A percentile compares a stretch with the other conserved stretches of the same genome.
Conservation (phyloP, 1,140 invertebrate species). For the Chironomus tepperi region DNA sequence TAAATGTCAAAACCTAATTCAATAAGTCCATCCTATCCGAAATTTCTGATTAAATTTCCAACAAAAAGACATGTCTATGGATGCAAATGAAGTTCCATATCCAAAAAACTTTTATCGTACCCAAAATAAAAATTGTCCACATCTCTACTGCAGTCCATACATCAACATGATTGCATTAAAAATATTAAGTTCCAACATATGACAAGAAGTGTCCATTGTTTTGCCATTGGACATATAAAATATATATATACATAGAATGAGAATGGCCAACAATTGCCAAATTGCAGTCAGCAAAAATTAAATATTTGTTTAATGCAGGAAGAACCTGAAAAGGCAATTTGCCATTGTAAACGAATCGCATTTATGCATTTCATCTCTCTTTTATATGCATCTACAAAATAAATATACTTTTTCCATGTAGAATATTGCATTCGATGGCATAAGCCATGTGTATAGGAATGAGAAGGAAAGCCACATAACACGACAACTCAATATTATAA, state of each 20-base stretch:
- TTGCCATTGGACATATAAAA: not conserved
- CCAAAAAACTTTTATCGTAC: too few relatives aligned
- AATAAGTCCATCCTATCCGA: too few relatives aligned
- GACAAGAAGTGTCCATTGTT: not conserved
- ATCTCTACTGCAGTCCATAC: too few relatives aligned
- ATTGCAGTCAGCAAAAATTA: constrained; percentile 12
- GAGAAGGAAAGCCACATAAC: not conserved
- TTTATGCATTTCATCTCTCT: not conserved
- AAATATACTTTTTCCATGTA: not conserved
- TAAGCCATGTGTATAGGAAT: not conserved
- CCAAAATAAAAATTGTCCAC: too few relatives aligned
- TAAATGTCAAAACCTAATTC: too few relatives aligned
- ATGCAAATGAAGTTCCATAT: too few relatives aligned
- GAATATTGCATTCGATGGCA: not conserved
- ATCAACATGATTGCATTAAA: too few relatives aligned
- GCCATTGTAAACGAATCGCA: constrained; percentile 11
- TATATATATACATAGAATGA: too few relatives aligned
- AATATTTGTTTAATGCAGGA: not conserved
- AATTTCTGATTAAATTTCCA: too few relatives aligned
- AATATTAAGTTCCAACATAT: too few relatives aligned
- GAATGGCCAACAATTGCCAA: not conserved
- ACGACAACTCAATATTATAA: constrained; percentile 22
- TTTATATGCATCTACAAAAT: not conserved
- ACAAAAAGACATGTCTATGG: too few relatives aligned
- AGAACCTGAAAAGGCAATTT: not conserved